phyloP scores from a whole-genome alignment of 2,888 invertebrate genomes.

The Leptinotarsa haldemani region DNA sequence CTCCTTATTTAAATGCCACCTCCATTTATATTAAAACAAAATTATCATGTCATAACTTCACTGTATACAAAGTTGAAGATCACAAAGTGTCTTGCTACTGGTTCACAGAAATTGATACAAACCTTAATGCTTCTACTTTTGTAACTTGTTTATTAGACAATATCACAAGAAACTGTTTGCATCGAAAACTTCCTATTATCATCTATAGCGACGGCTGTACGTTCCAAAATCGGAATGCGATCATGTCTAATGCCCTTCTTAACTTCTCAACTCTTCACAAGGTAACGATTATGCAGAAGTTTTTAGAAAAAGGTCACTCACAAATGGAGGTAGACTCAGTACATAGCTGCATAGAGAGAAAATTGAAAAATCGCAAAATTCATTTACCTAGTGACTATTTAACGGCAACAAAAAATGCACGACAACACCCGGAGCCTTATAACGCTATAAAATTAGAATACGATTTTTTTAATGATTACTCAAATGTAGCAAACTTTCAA shows the following conservation, averaged over 20 bases:
- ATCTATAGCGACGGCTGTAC: conserved; percentile 19
- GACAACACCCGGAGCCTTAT: neutral
- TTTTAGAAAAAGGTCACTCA: conserved; percentile 10
- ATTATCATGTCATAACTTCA: conserved; percentile 17
- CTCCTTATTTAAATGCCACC: no score
- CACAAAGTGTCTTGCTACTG: conserved; percentile 30
- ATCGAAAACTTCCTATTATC: conserved; percentile 20
- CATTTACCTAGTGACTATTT: conserved; percentile 9
- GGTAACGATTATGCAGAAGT: conserved; percentile 11
- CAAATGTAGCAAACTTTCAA: conserved; percentile 11
- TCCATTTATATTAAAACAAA: conserved; percentile 16
- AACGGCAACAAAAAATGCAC: conserved; percentile 4
- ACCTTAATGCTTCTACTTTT: conserved; percentile 37
- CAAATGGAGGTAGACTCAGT: conserved; percentile 20
- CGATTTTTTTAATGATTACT: conserved; percentile 11
- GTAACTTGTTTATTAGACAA: conserved; percentile 31
- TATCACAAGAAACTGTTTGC: conserved; percentile 19
- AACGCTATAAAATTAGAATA: conserved; percentile 1
- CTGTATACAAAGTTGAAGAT: conserved; percentile 18
- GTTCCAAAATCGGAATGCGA: conserved; percentile 11
- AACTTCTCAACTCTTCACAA: conserved; percentile 1
- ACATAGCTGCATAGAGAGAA: conserved; percentile 11
- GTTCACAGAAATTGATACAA: conserved; percentile 32
- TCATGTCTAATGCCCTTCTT: conserved; percentile 12
- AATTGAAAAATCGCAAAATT: conserved; percentile 16